phyloP scores from a whole-genome alignment of 2,113 vertebrate species.

The Maccullochella peelii region DNA sequence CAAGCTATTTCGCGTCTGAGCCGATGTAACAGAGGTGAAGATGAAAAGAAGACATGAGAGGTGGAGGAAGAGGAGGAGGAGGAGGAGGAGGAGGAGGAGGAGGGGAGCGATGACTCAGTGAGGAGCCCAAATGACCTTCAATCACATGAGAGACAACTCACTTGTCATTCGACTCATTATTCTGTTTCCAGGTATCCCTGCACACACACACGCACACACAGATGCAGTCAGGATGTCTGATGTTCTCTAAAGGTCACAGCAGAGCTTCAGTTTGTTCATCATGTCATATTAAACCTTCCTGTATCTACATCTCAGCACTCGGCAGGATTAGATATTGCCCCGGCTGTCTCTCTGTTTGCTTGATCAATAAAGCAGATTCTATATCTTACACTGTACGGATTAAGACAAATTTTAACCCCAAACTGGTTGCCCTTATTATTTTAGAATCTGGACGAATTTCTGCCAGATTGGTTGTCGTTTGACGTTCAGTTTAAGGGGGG shows the following conservation, averaged over 20 bases:
- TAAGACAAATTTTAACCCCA: too few relatives aligned
- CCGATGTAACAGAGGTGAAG: not conserved
- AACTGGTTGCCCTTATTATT: too few relatives aligned
- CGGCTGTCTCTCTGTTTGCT: not conserved
- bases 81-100: not conserved
- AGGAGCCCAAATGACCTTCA: slow-evolving; percentile 37
- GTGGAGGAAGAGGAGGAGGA: slow-evolving; percentile 1
- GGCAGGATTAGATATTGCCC: not conserved
- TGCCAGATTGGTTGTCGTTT: too few relatives aligned
- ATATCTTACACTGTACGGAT: not conserved
- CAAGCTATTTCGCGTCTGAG: not conserved
- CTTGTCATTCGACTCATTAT: slow-evolving; percentile 22
- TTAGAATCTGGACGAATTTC: too few relatives aligned
- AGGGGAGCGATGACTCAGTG: slow-evolving; percentile 11
- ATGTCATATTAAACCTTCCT: slow-evolving; percentile 18
- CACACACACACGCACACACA: not conserved
- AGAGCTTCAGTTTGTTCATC: slow-evolving; percentile 12
- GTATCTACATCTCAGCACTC: not conserved
- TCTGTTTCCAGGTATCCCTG: slow-evolving; percentile 21
- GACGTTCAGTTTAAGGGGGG: too few relatives aligned
- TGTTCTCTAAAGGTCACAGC: slow-evolving; percentile 15
- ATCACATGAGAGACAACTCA: slow-evolving; percentile 31
- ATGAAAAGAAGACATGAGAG: slow-evolving; percentile 5
- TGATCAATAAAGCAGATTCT: slow-evolving; percentile 1
- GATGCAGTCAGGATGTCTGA: slow-evolving; percentile 9